Conservation (phyloP, 2,797 vertebrate species). For the Zalophus californianus region DNA sequence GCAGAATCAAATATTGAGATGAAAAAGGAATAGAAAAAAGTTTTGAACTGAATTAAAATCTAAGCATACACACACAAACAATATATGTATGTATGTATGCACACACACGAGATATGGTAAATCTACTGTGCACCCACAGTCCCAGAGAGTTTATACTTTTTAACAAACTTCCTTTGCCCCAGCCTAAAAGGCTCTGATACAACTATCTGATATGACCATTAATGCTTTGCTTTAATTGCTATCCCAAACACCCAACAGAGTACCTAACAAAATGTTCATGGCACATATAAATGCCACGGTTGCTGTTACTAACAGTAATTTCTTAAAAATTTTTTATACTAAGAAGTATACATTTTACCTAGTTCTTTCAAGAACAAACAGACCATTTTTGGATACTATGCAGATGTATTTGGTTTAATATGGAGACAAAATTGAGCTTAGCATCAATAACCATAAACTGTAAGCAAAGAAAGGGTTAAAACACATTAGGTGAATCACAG, state of each 20-base stretch:
- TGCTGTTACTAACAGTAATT: constrained; percentile 21
- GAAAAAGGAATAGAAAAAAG: constrained; percentile 44
- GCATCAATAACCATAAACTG: background rate
- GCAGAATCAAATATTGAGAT: constrained; percentile 17
- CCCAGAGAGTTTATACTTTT: constrained; percentile 42
- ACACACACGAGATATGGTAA: background rate
- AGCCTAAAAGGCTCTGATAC: background rate
- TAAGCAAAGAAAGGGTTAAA: constrained; percentile 78
- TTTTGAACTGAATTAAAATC: constrained; percentile 60
- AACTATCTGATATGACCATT: background rate
- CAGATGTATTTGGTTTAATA: constrained; percentile 34
- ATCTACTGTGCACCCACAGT: background rate
- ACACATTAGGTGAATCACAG: constrained; percentile 61
- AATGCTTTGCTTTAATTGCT: constrained; percentile 16
- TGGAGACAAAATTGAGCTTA: constrained; percentile 58
- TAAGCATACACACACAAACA: background rate
- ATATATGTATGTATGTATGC: too few species aligned
- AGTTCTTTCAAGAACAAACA: constrained; percentile 54
- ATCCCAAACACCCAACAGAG: background rate
- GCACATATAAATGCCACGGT: constrained; percentile 45
- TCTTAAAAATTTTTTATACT: constrained; percentile 14
- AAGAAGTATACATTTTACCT: constrained; percentile 44
- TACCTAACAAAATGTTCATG: background rate
- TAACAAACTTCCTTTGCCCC: constrained; percentile 59
- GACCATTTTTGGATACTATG: background rate